Evolutionary conservation across 2,113 vertebrate species (phyloP).

Genomic region (Cepphus grylle): DNA sequence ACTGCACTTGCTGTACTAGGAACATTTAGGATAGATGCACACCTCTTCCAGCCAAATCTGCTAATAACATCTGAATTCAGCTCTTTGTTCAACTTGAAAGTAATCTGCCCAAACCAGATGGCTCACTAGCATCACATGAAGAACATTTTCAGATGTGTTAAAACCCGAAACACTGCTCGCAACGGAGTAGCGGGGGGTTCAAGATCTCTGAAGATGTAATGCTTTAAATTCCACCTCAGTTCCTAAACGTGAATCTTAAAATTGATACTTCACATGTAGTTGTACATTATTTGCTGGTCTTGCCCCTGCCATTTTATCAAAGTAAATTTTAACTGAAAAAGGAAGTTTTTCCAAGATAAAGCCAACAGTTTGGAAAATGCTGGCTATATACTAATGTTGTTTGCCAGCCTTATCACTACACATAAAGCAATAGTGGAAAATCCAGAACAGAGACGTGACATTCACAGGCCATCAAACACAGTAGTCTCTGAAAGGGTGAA

Average conservation of each 20-base stretch:
- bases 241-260: not conserved
- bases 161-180: not conserved
- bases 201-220: not conserved
- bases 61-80: not conserved
- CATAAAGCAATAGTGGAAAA: not conserved
- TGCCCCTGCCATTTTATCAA: not conserved
- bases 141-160: not conserved
- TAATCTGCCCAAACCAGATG: not conserved
- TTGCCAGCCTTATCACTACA: not conserved
- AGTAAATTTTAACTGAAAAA: not conserved
- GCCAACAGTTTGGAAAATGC: not conserved
- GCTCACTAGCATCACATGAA: not conserved
- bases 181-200: not conserved
- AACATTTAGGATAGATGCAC: not conserved
- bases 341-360: not conserved
- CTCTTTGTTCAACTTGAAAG: not conserved
- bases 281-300: not conserved
- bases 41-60: not conserved
- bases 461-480: not conserved
- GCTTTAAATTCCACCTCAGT: not conserved
- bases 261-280: not conserved
- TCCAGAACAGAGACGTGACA: not conserved
- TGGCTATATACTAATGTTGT: not conserved
- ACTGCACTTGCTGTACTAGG: not conserved
- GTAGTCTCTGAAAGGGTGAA: not conserved